Evolutionary conservation across 92 coral and sea anemone genomes (phyloP), one percentile per base, ranked within the genome.

Genomic region (Zoanthus sansibaricus): DNA sequence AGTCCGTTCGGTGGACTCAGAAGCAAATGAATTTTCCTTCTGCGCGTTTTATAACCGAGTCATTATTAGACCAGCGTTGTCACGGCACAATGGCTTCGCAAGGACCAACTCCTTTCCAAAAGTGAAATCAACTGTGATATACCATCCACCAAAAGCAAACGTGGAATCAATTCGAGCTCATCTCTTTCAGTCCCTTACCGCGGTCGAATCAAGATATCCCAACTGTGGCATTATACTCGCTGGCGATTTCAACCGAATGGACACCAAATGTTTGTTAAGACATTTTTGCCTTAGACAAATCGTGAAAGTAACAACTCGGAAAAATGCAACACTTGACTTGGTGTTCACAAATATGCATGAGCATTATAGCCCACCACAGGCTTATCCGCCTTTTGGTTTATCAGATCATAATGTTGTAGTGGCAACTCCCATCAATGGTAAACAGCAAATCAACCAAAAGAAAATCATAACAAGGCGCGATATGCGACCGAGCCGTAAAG

Each of bases 221-320:
- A 88, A 71, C 78, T 82, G 91, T 56, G 88, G 49, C 31, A n/a
- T 88, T 30, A 52, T 88, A 31, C 54, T 82, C 42, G 56, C 82
- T 82, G 88, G 87, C 2, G 91, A 88, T 82, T 88, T 88, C 61
- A 88, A 84, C 44, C 89, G 85, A 62, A 47, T 83, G 46, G 58
- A 89, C 66, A 68, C 52, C 70, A 67, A 66, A 16, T 18, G 67
- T 55, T 47, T 89, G 76, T 59, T 44, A 83, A 74, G 67, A 44
- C 89, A 75, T 31, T 84, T 88, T 79, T 89, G 79, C 69, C 49
- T 84, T 51, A 89, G 85, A 61, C 92, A 89, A 84, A 84, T 84
- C 77, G 92, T 84, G 45, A 86, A 78, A 54, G 86, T 69, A 9
- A 88, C 93, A 18, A 91, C 91, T 42, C 76, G 91, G 31, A 77